These are phyloP conservation scores for Morpho achilles DNA, from an alignment of 2,888 invertebrate genomes.

Conservation along the genomic window DNA sequence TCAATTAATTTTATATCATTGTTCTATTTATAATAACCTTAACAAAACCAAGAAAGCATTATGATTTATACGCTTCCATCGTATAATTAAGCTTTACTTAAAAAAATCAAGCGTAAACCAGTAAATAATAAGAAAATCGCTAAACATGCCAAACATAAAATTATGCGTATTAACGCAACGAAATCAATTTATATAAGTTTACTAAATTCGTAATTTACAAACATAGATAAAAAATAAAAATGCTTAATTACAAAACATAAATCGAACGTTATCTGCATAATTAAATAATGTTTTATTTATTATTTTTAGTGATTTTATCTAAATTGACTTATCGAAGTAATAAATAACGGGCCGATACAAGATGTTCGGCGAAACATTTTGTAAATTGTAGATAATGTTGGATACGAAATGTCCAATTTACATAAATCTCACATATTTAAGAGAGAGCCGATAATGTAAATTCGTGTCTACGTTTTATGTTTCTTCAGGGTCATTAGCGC, in stretches of 20 bases:
- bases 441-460: conserved; percentile 4
- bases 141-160: too few relatives aligned
- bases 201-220: too few relatives aligned
- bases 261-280: neutral
- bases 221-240: too few relatives aligned
- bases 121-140: too few relatives aligned
- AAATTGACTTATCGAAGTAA: conserved; percentile 5
- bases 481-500: neutral
- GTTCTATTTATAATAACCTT: too few relatives aligned
- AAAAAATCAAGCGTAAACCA: too few relatives aligned
- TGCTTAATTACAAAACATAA: neutral
- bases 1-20: too few relatives aligned
- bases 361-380: neutral
- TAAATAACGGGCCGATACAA: conserved; percentile 6
- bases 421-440: conserved; percentile 5
- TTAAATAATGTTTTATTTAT: conserved; percentile 1
- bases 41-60: too few relatives aligned
- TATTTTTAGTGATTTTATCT: conserved; percentile 1
- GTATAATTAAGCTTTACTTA: too few relatives aligned
- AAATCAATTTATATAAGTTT: too few relatives aligned
- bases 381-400: conserved; percentile 8
- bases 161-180: too few relatives aligned
- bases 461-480: neutral
- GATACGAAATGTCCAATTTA: neutral
- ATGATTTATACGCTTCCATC: too few relatives aligned